Evolutionary conservation across 2,113 vertebrate species (phyloP).

Genomic region (Ictidomys tridecemlineatus): DNA sequence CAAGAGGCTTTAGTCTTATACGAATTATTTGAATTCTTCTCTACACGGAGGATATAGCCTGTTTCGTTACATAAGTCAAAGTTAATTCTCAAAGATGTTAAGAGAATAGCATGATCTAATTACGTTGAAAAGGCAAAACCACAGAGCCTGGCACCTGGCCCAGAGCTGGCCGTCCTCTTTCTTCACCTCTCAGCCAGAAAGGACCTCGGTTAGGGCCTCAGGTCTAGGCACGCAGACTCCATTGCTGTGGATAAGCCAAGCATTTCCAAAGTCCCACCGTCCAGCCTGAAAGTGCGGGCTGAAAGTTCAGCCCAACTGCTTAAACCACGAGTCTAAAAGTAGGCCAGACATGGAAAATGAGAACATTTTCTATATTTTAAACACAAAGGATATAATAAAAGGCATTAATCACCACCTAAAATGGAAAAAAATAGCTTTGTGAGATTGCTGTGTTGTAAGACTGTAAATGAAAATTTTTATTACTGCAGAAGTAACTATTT

Average conservation of each 20-base stretch:
- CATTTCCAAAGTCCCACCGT: neutral
- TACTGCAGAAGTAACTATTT: slow-evolving; percentile 44
- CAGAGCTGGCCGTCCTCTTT: neutral
- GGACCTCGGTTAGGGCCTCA: neutral
- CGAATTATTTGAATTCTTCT: slow-evolving; percentile 11
- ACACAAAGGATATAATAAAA: neutral
- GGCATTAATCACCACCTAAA: neutral
- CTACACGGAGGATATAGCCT: neutral
- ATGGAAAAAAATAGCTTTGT: neutral
- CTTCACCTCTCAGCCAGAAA: neutral
- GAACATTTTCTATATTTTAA: neutral
- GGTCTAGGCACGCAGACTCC: neutral
- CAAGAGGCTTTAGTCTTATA: neutral
- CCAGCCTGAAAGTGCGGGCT: neutral
- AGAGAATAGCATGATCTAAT: neutral
- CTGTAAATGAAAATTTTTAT: slow-evolving; percentile 32
- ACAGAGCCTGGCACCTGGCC: neutral
- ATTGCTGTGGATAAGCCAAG: slow-evolving; percentile 11
- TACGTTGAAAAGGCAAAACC: neutral
- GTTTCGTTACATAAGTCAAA: neutral
- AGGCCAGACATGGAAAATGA: neutral
- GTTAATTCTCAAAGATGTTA: slow-evolving; percentile 1
- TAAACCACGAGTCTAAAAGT: neutral
- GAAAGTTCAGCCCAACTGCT: neutral
- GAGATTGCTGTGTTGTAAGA: neutral